Percentiles rank a stretch among this genome's conserved stretches.
phyloP scores from a whole-genome alignment of 2,888 invertebrate species.

The Desoria tigrina region DNA sequence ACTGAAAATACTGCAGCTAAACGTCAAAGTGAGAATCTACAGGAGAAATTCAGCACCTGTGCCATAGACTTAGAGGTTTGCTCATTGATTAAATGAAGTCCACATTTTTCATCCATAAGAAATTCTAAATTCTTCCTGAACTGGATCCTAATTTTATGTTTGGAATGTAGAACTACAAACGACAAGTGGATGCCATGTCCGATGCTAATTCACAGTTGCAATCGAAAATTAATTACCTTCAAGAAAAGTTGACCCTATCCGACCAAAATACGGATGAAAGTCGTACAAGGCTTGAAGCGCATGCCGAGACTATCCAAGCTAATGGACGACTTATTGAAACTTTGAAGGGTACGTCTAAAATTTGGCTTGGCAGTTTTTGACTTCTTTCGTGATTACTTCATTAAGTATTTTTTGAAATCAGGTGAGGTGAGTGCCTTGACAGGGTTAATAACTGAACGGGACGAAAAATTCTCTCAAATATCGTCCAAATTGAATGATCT shows the following conservation, averaged over 20 bases:
- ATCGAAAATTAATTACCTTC: slow-evolving; percentile 29
- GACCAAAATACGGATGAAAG: slow-evolving; percentile 28
- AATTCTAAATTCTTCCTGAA: not conserved
- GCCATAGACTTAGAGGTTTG: slow-evolving; percentile 46
- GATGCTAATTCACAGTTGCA: slow-evolving; percentile 36
- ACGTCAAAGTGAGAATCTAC: slow-evolving; percentile 42
- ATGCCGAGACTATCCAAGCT: slow-evolving; percentile 23
- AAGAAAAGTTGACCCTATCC: slow-evolving; percentile 28
- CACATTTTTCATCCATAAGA: not conserved
- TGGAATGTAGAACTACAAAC: slow-evolving; percentile 32
- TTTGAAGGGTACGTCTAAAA: slow-evolving; percentile 42
- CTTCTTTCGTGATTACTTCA: not conserved
- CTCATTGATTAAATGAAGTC: not conserved
- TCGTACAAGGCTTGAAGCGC: slow-evolving; percentile 25
- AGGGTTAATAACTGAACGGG: slow-evolving; percentile 27
- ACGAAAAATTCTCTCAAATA: slow-evolving; percentile 28
- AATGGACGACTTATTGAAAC: slow-evolving; percentile 33
- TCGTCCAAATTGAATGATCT: slow-evolving; percentile 38
- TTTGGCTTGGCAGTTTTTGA: not conserved
- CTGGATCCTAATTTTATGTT: not conserved
- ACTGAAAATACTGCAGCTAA: slow-evolving; percentile 40
- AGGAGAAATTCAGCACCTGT: slow-evolving; percentile 43
- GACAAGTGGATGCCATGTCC: slow-evolving; percentile 26
- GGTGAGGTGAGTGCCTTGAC: slow-evolving; percentile 39
- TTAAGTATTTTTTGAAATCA: slow-evolving; percentile 14